Conservation (phyloP, 1,140 invertebrate genomes). For the Apis laboriosa region DNA sequence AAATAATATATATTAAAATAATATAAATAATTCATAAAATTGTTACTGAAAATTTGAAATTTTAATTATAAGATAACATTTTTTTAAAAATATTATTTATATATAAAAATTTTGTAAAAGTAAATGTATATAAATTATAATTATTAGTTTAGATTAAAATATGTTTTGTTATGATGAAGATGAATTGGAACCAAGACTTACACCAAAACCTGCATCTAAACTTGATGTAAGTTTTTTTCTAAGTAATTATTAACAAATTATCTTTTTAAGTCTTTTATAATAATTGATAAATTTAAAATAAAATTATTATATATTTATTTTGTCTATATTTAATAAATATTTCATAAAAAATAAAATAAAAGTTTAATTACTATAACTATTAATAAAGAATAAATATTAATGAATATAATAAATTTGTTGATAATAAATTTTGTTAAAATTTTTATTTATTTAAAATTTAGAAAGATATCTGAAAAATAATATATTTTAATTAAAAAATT, state of each 20-base stretch:
- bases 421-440: too few relatives aligned
- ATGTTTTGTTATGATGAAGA: conserved; percentile 51
- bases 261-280: background rate
- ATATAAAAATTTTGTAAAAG: background rate
- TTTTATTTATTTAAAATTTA: background rate
- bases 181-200: conserved; percentile 68
- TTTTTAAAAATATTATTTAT: background rate
- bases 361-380: background rate
- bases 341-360: background rate
- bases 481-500: background rate
- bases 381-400: background rate
- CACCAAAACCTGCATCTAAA: conserved; percentile 63
- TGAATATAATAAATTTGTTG: background rate
- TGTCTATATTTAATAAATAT: background rate
- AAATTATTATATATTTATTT: background rate
- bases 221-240: conserved; percentile 56
- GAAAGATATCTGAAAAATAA: background rate
- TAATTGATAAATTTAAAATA: background rate
- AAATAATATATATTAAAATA: background rate
- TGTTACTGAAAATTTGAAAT: background rate
- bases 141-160: conserved; percentile 17
- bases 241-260: background rate
- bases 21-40: background rate
- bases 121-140: background rate
- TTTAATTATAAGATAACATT: background rate